Percentiles rank a stretch among this genome's conserved stretches.
These are phyloP conservation scores for Pagetopsis macropterus DNA, from an alignment of 2,797 vertebrate genomes.

Conservation along the genomic window DNA sequence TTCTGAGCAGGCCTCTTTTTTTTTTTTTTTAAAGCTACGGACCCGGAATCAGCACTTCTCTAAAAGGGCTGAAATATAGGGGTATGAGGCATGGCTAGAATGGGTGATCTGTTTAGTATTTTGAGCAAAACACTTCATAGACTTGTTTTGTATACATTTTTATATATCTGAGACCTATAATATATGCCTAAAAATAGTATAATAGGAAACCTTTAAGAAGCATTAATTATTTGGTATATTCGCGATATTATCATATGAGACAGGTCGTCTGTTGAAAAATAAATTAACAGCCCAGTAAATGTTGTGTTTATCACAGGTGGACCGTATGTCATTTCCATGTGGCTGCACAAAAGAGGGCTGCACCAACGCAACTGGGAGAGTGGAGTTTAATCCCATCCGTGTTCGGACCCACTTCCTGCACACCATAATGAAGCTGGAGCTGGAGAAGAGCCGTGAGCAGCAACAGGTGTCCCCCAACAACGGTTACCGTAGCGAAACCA, in stretches of 20 bases:
- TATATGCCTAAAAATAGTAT: too few relatives aligned
- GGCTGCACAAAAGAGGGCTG: conserved; percentile 99
- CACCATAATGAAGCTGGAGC: conserved; percentile 99
- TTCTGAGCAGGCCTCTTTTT: too few relatives aligned
- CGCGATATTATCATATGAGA: not conserved
- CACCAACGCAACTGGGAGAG: conserved; percentile 95
- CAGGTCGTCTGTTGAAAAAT: not conserved
- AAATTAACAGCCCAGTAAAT: conserved; percentile 20
- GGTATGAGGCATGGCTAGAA: too few relatives aligned
- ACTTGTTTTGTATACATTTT: too few relatives aligned
- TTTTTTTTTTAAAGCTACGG: too few relatives aligned
- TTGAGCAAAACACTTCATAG: too few relatives aligned
- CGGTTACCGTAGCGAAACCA: conserved; percentile 83
- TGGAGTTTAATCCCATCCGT: conserved; percentile 98
- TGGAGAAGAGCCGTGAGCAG: conserved; percentile 96
- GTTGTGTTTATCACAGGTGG: conserved; percentile 88
- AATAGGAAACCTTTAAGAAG: not conserved
- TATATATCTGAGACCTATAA: too few relatives aligned
- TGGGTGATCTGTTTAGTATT: too few relatives aligned
- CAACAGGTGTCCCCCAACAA: conserved; percentile 84
- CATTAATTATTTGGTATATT: not conserved
- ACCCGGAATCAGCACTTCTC: too few relatives aligned
- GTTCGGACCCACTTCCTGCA: conserved; percentile 99
- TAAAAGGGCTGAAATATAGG: not conserved
- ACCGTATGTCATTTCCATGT: conserved; percentile 99